phyloP scores from a whole-genome alignment of 2,888 invertebrate genomes.

The Tachina grossa region DNA sequence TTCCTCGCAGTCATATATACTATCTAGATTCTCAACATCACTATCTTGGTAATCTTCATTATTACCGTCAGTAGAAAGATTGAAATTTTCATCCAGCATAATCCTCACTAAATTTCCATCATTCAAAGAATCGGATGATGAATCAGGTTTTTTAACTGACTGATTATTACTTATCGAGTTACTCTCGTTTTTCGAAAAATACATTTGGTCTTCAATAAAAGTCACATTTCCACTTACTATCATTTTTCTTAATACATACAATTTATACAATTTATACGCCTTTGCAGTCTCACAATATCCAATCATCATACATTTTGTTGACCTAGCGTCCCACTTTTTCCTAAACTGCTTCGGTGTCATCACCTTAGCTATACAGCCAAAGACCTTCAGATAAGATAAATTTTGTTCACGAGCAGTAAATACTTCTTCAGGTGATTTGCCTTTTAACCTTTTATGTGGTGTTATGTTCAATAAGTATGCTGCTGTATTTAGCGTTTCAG shows the following conservation, averaged over 20 bases:
- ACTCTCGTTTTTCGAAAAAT: slow-evolving; percentile 5
- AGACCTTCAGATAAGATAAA: slow-evolving; percentile 34
- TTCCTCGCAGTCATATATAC: background rate
- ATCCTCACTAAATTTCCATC: slow-evolving; percentile 34
- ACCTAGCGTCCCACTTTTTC: slow-evolving; percentile 49
- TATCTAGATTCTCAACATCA: background rate
- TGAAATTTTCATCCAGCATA: slow-evolving; percentile 26
- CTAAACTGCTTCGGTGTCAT: slow-evolving; percentile 35
- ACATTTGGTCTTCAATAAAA: slow-evolving; percentile 44
- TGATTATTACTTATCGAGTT: background rate
- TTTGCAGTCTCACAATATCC: slow-evolving; percentile 31
- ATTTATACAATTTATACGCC: slow-evolving; percentile 43
- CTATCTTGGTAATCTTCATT: background rate
- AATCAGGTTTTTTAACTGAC: background rate
- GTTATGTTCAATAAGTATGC: slow-evolving; percentile 37
- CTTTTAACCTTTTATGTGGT: slow-evolving; percentile 4
- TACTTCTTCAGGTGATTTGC: slow-evolving; percentile 32
- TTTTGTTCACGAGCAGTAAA: slow-evolving; percentile 10
- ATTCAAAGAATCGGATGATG: background rate
- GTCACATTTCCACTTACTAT: slow-evolving; percentile 39
- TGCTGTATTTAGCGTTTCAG: slow-evolving; percentile 29
- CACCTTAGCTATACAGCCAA: slow-evolving; percentile 46
- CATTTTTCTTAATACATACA: slow-evolving; percentile 7
- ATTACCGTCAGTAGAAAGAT: background rate
- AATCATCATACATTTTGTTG: slow-evolving; percentile 40